Conservation (phyloP, 2,113 vertebrate genomes). For the Thomomys bottae region DNA sequence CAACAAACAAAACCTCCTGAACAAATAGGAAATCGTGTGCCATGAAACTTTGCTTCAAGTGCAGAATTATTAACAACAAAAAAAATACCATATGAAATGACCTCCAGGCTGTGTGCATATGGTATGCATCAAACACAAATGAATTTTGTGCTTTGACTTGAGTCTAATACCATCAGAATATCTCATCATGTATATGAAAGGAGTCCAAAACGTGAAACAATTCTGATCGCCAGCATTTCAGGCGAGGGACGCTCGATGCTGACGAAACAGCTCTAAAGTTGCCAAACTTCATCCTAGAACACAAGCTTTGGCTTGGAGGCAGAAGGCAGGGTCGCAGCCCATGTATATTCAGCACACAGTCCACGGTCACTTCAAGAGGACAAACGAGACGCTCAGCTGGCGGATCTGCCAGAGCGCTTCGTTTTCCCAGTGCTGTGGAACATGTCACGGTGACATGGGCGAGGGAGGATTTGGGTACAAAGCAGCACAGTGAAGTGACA, state of each 20-base stretch:
- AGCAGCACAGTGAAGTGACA: no score
- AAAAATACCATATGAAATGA: not conserved
- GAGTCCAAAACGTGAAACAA: not conserved
- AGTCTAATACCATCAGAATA: not conserved
- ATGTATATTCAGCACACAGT: rapidly evolving
- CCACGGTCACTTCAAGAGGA: not conserved
- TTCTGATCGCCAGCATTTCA: no score
- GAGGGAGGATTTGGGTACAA: not conserved
- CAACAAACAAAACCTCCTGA: no score
- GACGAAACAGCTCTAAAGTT: not conserved
- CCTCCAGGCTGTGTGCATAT: not conserved
- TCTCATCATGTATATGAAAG: not conserved
- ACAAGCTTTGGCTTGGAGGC: not conserved
- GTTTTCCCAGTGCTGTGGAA: not conserved
- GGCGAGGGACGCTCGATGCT: no score
- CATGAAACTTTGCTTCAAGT: not conserved
- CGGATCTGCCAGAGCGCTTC: not conserved
- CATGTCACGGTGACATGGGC: rapidly evolving
- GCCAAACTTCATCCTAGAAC: no score
- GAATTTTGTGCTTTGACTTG: not conserved
- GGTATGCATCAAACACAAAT: no score
- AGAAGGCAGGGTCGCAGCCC: not conserved
- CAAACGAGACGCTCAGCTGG: not conserved
- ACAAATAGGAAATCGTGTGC: not conserved
- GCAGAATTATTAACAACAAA: not conserved